Evolutionary conservation across 1,140 invertebrate species (phyloP).

Genomic region (Philotrypesis tridentata): DNA sequence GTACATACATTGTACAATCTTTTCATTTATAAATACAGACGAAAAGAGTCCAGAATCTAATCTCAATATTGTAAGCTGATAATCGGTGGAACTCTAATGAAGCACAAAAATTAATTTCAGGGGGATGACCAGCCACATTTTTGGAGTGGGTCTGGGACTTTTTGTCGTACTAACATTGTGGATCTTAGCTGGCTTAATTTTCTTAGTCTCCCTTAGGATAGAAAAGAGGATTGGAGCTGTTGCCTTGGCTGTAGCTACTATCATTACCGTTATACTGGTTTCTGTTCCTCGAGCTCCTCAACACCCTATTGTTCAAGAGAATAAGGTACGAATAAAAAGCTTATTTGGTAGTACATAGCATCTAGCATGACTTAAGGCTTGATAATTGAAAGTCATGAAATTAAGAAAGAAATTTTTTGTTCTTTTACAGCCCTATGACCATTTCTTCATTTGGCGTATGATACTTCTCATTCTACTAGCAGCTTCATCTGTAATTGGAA

Average conservation of each 20-base stretch:
- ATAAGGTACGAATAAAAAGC: constrained; percentile 66
- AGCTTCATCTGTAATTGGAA: constrained; percentile 70
- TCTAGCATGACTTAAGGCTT: neutral
- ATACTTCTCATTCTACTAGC: constrained; percentile 71
- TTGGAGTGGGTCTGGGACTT: constrained; percentile 75
- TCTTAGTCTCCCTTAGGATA: constrained; percentile 74
- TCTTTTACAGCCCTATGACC: constrained; percentile 76
- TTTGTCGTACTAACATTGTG: constrained; percentile 76
- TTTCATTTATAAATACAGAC: no score
- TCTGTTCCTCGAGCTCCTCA: constrained; percentile 73
- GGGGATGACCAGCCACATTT: constrained; percentile 73
- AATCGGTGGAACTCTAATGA: no score
- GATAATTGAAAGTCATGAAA: neutral
- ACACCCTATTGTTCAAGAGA: constrained; percentile 56
- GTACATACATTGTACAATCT: no score
- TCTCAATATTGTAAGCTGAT: no score
- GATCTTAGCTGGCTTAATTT: constrained; percentile 74
- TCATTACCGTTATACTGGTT: constrained; percentile 74
- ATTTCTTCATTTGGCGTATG: constrained; percentile 75
- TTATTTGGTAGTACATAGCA: no score
- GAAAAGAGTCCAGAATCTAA: no score
- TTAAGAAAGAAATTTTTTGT: constrained; percentile 45
- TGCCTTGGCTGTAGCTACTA: constrained; percentile 68
- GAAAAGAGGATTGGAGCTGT: constrained; percentile 75
- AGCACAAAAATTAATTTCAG: constrained; percentile 25